phyloP scores from a whole-genome alignment of 2,888 invertebrate genomes.

The Drosophila tanythrix region DNA sequence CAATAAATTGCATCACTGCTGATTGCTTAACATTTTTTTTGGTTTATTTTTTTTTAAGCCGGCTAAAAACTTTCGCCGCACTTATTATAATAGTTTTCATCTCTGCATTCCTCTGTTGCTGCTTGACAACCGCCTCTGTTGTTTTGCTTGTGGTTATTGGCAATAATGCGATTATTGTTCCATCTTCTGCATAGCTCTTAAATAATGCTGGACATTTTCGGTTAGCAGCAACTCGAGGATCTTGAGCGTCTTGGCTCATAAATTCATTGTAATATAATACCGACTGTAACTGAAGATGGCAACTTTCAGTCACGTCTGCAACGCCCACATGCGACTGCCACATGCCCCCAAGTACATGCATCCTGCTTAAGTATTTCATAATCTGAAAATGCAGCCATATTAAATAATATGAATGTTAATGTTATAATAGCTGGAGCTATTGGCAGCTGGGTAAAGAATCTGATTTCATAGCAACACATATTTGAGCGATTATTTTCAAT shows the following conservation, averaged over 20 bases:
- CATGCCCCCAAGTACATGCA: background rate
- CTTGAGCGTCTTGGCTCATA: constrained; percentile 48
- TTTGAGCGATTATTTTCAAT: background rate
- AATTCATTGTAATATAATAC: constrained; percentile 54
- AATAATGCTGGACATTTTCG: constrained; percentile 1
- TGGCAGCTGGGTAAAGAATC: background rate
- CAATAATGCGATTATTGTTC: constrained; percentile 49
- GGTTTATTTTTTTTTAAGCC: constrained; percentile 8
- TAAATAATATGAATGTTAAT: background rate
- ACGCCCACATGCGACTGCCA: constrained; percentile 26
- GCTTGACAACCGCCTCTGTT: background rate
- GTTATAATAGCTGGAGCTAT: background rate
- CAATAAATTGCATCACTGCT: constrained; percentile 74
- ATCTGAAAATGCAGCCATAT: background rate
- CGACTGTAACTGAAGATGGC: constrained; percentile 32
- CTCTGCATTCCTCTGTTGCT: background rate
- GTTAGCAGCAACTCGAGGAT: constrained; percentile 32
- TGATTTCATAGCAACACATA: background rate
- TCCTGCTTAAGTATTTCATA: background rate
- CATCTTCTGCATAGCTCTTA: constrained; percentile 11
- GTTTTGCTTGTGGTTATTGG: constrained; percentile 27
- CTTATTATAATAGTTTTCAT: constrained; percentile 46
- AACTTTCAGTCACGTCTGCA: constrained; percentile 68
- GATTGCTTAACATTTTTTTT: constrained; percentile 55
- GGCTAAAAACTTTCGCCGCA: constrained; percentile 48